Percentiles rank a stretch among this genome's conserved stretches.
These are phyloP conservation scores for Mugil cephalus DNA, from an alignment of 2,113 vertebrate species.

Conservation along the genomic window DNA sequence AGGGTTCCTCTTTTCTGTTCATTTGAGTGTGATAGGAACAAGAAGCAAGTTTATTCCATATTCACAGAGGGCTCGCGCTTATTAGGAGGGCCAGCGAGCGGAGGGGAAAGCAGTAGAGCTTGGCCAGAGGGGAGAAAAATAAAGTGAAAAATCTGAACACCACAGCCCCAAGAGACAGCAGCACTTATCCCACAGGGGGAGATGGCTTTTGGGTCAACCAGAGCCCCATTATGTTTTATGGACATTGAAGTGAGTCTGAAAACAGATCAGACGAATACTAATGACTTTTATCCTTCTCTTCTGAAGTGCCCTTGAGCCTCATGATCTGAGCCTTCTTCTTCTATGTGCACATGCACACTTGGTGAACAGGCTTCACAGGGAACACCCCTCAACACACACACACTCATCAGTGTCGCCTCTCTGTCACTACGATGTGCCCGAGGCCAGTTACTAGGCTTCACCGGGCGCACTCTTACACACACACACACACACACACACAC, in stretches of 20 bases:
- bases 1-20: constrained; percentile 52
- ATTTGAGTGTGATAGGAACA: constrained; percentile 61
- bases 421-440: constrained; percentile 51
- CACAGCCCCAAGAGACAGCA: constrained; percentile 25
- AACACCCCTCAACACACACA: constrained; percentile 27
- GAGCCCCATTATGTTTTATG: constrained; percentile 56
- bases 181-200: constrained; percentile 11
- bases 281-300: constrained; percentile 73
- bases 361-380: constrained; percentile 46
- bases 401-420: constrained; percentile 25
- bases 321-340: constrained; percentile 65
- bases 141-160: constrained; percentile 28
- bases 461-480: neutral
- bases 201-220: constrained; percentile 51
- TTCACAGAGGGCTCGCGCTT: constrained; percentile 65
- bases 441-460: constrained; percentile 50
- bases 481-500: neutral
- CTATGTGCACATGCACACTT: constrained; percentile 39
- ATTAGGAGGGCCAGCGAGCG: constrained; percentile 51
- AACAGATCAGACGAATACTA: constrained; percentile 41
- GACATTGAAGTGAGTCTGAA: constrained; percentile 46
- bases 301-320: constrained; percentile 62
- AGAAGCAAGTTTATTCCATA: constrained; percentile 63
- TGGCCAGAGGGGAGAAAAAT: constrained; percentile 44
- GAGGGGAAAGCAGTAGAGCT: constrained; percentile 51